Evolutionary conservation across 1,140 invertebrate genomes (phyloP), one percentile per base, ranked within the genome.

Genomic region (Asobara japonica): DNA sequence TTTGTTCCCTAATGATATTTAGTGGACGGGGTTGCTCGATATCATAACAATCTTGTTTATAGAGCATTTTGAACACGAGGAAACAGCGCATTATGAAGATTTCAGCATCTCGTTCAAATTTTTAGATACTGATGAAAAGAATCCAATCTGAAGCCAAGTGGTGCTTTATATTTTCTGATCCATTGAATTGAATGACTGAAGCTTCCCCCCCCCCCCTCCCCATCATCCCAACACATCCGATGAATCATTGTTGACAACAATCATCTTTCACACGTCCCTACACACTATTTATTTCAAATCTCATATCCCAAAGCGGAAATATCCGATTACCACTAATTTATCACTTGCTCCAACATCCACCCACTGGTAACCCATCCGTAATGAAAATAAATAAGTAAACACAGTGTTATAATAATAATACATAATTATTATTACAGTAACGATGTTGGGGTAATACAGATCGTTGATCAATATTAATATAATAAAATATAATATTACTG

Each of bases 371-470:
- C n/a, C 13, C 8, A 11, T 22, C 8, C n/a, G 7, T 13, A 45
- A 45, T 16, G 4, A 45, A 62, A 62, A 29, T 62, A 16, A 31
- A 62, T 29, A 16, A 29, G 18, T 4, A 62, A 31, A 62, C 3
- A 62, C 22, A 62, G n/a, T 30, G n/a, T 45, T 45, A 45, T 30
- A 30, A 30, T 56, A 22, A 56, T 62, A 30, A 60, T 25, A 60
- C 20, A 31, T 31, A 4, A 62, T 62, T 62, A 62, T 62, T 62
- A 62, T 62, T 62, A 62, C 60, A 62, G 25, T 62, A 62, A 62
- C 27, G 29, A 62, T 62, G 27, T 31, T 56, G 30, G 25, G n/a
- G 27, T 62, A 62, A 30, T 62, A 62, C 60, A 62, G 31, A 62
- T 62, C 29, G 8, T 29, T 62, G 60, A 62, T 62, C 60, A 62